phyloP scores from a whole-genome alignment of 1,140 invertebrate species.

The Ceratina japonica region DNA sequence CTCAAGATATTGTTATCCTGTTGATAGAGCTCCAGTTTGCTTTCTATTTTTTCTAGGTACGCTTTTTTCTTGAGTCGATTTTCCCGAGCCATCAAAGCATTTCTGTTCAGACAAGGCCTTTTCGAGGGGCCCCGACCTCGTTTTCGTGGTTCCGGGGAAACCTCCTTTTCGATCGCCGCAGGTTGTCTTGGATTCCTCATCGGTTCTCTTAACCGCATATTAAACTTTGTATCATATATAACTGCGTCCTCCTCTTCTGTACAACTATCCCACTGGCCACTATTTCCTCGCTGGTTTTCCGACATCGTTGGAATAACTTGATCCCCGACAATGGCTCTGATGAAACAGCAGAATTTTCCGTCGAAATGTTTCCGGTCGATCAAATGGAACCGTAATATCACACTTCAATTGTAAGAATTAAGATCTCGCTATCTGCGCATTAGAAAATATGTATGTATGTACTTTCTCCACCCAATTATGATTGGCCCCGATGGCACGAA shows the following conservation, averaged over 20 bases:
- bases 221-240: conserved; percentile 10
- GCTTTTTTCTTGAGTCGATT: conserved; percentile 82
- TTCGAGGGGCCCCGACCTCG: conserved; percentile 71
- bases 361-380: background rate
- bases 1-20: conserved; percentile 78
- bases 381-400: background rate
- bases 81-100: conserved; percentile 81
- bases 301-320: conserved; percentile 11
- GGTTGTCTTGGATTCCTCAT: conserved; percentile 6
- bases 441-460: background rate
- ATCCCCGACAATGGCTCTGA: background rate
- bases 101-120: conserved; percentile 74
- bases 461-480: conserved; percentile 16
- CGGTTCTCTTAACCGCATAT: conserved; percentile 20
- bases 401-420: background rate
- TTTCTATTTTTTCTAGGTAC: conserved; percentile 80
- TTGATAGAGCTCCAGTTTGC: conserved; percentile 74
- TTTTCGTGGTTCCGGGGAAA: conserved; percentile 14
- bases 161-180: background rate
- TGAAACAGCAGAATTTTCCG: background rate
- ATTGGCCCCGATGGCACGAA: background rate
- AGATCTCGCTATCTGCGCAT: background rate
- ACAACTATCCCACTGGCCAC: conserved; percentile 15
- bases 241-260: conserved; percentile 2
- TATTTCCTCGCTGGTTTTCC: background rate